These are phyloP conservation scores for Orbicella faveolata DNA, from an alignment of 64 coral and sea anemone species.

Conservation along the genomic window DNA sequence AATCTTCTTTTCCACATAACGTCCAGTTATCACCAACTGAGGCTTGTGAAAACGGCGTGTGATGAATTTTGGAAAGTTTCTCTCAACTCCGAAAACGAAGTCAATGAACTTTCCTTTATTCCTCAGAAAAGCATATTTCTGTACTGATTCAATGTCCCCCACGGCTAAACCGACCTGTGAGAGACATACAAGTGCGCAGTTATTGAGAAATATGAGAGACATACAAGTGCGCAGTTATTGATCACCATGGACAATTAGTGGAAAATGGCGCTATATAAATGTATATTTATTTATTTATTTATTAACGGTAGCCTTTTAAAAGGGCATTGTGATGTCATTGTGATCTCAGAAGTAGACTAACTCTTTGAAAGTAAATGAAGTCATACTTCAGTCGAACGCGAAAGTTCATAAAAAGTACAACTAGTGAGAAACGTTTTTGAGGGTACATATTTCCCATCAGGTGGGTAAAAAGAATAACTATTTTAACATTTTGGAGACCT, in stretches of 20 bases:
- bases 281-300: too few relatives aligned
- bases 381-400: too few relatives aligned
- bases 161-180: slow-evolving; percentile 60
- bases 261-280: too few relatives aligned
- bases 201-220: background rate
- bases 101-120: slow-evolving; percentile 37
- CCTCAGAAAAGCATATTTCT: slow-evolving; percentile 47
- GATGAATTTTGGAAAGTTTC: slow-evolving; percentile 51
- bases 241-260: too few relatives aligned
- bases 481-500: too few relatives aligned
- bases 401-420: too few relatives aligned
- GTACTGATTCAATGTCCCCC: slow-evolving; percentile 56
- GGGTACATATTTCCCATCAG: too few relatives aligned
- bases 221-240: too few relatives aligned
- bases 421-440: too few relatives aligned
- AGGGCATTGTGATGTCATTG: background rate
- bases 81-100: slow-evolving; percentile 41
- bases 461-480: too few relatives aligned
- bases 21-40: slow-evolving; percentile 7
- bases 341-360: too few relatives aligned
- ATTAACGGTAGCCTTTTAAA: background rate
- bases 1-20: background rate
- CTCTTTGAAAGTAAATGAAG: too few relatives aligned
- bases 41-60: slow-evolving; percentile 44
- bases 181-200: background rate